A percentile compares a stretch with the other conserved stretches of the same genome.
Evolutionary conservation across 2,888 invertebrate species (phyloP).

Genomic region (Hydriomena furcata): DNA sequence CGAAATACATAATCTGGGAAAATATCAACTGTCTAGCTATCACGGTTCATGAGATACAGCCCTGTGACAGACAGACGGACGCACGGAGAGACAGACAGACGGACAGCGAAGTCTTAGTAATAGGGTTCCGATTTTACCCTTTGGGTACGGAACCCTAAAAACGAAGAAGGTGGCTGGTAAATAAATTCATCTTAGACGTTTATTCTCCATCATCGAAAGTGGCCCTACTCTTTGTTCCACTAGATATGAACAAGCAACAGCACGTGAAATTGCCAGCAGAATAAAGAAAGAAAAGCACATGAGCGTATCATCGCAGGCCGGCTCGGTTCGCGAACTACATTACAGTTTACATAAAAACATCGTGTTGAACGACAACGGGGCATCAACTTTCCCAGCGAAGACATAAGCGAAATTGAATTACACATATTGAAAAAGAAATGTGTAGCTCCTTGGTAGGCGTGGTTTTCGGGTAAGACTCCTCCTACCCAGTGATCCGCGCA

Average conservation of each 20-base stretch:
- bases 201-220: conserved; percentile 42
- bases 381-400: conserved; percentile 84
- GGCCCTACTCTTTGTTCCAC: conserved; percentile 47
- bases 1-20: too few species aligned
- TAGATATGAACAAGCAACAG: conserved; percentile 69
- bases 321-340: conserved; percentile 80
- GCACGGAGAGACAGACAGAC: too few species aligned
- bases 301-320: conserved; percentile 70
- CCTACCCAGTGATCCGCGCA: conserved; percentile 76
- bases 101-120: too few species aligned
- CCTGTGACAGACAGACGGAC: too few species aligned
- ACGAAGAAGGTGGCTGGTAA: conserved; percentile 1
- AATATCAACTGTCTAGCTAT: too few species aligned
- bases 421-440: conserved; percentile 84
- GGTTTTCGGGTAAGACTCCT: conserved; percentile 74
- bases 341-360: conserved; percentile 84
- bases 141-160: too few species aligned
- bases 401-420: conserved; percentile 84
- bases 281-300: conserved; percentile 71
- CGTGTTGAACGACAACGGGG: conserved; percentile 83
- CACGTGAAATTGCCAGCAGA: conserved; percentile 75
- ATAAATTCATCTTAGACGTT: conserved; percentile 18
- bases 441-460: conserved; percentile 83
- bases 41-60: too few species aligned
- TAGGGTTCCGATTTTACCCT: too few species aligned